phyloP scores from a whole-genome alignment of 1,140 invertebrate species.

The Polyergus mexicanus region DNA sequence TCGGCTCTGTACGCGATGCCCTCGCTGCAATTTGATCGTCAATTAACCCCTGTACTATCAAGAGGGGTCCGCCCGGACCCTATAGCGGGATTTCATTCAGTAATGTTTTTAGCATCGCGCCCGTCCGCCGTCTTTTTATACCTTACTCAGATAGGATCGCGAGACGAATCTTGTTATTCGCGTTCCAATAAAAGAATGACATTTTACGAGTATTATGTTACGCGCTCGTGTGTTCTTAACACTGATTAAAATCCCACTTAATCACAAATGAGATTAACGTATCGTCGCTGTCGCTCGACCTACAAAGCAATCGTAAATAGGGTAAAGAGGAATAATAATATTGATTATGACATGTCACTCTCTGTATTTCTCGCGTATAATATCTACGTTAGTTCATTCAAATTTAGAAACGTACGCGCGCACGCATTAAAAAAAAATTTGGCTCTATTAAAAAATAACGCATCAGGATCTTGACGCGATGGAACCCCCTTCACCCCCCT shows the following conservation, averaged over 20 bases:
- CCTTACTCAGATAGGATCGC: slow-evolving; percentile 26
- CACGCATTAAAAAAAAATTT: background rate
- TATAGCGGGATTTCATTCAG: slow-evolving; percentile 49
- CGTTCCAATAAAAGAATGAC: background rate
- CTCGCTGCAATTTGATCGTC: slow-evolving; percentile 62
- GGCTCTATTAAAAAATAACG: background rate
- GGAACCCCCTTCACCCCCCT: too few species aligned
- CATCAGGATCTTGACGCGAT: background rate
- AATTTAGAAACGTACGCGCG: background rate
- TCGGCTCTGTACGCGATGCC: slow-evolving; percentile 19
- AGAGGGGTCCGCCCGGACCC: slow-evolving; percentile 49
- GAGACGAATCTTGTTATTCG: slow-evolving; percentile 3
- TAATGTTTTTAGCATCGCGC: slow-evolving; percentile 26
- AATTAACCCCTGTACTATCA: slow-evolving; percentile 56
- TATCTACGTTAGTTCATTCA: background rate
- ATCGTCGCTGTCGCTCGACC: background rate
- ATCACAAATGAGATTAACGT: background rate
- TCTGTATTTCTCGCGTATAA: background rate
- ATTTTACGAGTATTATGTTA: background rate
- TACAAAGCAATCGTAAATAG: background rate
- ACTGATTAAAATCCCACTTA: background rate
- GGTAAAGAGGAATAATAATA: background rate
- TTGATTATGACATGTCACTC: background rate
- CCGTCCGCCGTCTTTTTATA: slow-evolving; percentile 41
- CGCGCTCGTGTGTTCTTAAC: background rate